These are phyloP conservation scores for Heliconius cydno DNA, from an alignment of 2,888 invertebrate species.

Conservation along the genomic window DNA sequence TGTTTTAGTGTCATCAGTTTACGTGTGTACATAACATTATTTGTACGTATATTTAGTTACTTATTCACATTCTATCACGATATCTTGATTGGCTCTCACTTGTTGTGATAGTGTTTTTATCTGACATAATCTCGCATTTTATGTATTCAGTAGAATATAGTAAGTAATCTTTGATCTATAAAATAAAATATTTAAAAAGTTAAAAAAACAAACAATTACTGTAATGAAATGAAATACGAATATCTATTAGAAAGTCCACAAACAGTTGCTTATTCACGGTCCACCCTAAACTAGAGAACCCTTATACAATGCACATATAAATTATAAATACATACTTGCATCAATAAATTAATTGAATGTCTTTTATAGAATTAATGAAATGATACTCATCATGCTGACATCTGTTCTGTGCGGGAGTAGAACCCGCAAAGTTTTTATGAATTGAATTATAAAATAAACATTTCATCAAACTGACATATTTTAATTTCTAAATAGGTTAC, in stretches of 20 bases:
- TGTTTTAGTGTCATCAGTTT: constrained; percentile 26
- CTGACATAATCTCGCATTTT: constrained; percentile 33
- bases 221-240: no score
- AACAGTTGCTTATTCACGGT: not conserved
- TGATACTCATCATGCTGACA: not conserved
- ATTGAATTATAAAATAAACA: no score
- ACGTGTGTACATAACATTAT: constrained; percentile 4
- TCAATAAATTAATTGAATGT: not conserved
- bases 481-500: no score
- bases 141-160: no score
- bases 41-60: constrained; percentile 2
- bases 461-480: no score
- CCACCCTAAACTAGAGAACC: not conserved
- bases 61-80: constrained; percentile 30
- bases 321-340: not conserved
- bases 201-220: not conserved
- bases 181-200: not conserved
- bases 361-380: not conserved
- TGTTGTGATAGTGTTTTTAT: constrained; percentile 40
- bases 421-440: not conserved
- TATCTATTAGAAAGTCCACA: not conserved
- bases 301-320: not conserved
- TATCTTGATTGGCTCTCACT: constrained; percentile 39
- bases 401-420: not conserved
- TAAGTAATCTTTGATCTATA: not conserved